Evolutionary conservation across 2,113 vertebrate genomes (phyloP).

Genomic region (Limnothrissa miodon): DNA sequence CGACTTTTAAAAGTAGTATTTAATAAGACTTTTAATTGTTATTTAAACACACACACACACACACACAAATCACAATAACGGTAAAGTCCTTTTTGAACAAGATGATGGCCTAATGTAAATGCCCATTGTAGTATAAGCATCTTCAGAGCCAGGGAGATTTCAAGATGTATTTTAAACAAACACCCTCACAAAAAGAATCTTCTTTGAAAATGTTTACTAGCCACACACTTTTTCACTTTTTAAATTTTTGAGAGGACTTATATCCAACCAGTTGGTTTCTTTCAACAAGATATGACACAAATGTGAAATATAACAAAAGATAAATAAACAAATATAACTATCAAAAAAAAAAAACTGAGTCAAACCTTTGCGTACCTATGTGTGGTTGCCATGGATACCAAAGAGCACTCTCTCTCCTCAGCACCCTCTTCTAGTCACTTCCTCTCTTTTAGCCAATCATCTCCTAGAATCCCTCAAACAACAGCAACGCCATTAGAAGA

Average conservation of each 20-base stretch:
- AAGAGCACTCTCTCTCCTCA: conserved; percentile 4
- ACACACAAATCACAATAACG: neutral
- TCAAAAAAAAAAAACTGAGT: neutral
- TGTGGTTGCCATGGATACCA: neutral
- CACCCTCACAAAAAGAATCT: too few species aligned
- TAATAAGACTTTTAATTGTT: neutral
- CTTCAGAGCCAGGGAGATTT: neutral
- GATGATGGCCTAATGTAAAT: neutral
- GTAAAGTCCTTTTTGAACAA: neutral
- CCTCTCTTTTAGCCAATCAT: conserved; percentile 5
- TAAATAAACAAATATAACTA: neutral
- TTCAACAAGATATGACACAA: too few species aligned
- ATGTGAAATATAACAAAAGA: too few species aligned
- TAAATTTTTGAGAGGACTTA: too few species aligned
- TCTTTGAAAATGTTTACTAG: too few species aligned
- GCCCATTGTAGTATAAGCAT: neutral
- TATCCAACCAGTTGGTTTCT: too few species aligned
- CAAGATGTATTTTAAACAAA: too few species aligned
- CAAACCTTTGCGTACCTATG: neutral
- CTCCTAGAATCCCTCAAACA: neutral
- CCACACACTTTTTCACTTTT: too few species aligned
- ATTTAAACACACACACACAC: neutral
- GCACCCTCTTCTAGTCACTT: neutral
- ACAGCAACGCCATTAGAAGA: neutral
- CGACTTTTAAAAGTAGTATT: neutral